Evolutionary conservation across 2,888 invertebrate genomes (phyloP), one percentile per base, ranked within the genome.

Genomic region (Diarsia rubi): DNA sequence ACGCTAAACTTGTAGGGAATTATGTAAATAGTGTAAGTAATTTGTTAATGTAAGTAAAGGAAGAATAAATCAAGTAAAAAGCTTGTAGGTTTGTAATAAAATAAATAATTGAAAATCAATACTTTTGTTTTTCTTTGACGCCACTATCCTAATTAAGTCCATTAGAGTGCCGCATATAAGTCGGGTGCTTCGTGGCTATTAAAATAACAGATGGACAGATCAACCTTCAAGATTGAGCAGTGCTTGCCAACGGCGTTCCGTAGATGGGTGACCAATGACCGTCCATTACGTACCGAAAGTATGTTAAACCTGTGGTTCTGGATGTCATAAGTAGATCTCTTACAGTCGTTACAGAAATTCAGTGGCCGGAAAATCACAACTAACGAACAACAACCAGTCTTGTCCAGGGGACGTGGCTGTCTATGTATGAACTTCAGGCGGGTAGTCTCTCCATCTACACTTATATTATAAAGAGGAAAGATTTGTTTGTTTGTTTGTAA

Each of bases 1-100:
- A n/a, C 37, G 19, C 2, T 27, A 3, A 24, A 45, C n/a, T 21
- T 57, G 27, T 63, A 24, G 16, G 4, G 14, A 14, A 47, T 31
- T 8, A 42, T 81, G 82, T 81, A 82, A 79, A 66, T 79, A 81
- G 3, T 81, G 8, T 67, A 54, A 60, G 52, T 78, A 27, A 57
- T 64, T 64, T 75, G 21, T 49, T n/a, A 37, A 57, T 67, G 14
- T 63, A 47, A 49, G 12, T 27, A 71, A 60, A 44, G 21, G 24
- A 52, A 44, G 4, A 2, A 0, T 14, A 37, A 11, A 19, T 62
- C 3, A 8, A 19, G 19, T 16, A 19, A 75, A 16, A 16, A 62
- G 2, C 19, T 3, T 16, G 14, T 52, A 0, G n/a, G n/a, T n/a
- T n/a, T 24, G n/a, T n/a, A 49, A 52, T 44, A 31, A 19, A 81